Evolutionary conservation across 1,140 invertebrate genomes (phyloP).

Genomic region (Psilanteris sp.): DNA sequence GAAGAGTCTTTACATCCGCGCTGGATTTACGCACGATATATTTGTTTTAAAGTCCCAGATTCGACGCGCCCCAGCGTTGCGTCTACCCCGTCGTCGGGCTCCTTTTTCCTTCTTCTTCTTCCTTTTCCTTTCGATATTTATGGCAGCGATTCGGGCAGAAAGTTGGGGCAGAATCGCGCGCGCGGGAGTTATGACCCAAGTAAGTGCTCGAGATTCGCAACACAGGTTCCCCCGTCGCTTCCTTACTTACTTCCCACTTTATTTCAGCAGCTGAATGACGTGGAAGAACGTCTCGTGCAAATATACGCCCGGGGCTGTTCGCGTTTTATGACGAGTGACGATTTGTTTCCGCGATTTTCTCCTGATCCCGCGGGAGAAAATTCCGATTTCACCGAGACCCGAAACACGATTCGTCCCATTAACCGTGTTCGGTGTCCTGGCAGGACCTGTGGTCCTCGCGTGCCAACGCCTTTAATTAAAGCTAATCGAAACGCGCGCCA

Average conservation of each 20-base stretch:
- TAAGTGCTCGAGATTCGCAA: slow-evolving; percentile 76
- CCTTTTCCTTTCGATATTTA: slow-evolving; percentile 69
- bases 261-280: slow-evolving; percentile 17
- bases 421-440: too few species aligned
- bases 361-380: too few species aligned
- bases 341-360: too few species aligned
- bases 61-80: slow-evolving; percentile 57
- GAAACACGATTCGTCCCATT: too few species aligned
- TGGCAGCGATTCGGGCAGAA: slow-evolving; percentile 72
- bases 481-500: background rate
- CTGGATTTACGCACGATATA: slow-evolving; percentile 79
- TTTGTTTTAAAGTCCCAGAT: slow-evolving; percentile 79
- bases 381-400: too few species aligned
- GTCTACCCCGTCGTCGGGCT: slow-evolving; percentile 47
- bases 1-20: slow-evolving; percentile 63
- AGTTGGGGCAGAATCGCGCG: slow-evolving; percentile 70
- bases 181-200: slow-evolving; percentile 76
- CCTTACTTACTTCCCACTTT: slow-evolving; percentile 13
- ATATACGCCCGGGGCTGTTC: too few species aligned
- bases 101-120: slow-evolving; percentile 3
- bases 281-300: background rate
- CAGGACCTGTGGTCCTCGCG: too few species aligned
- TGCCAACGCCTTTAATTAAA: background rate
- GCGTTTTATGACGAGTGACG: too few species aligned
- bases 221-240: slow-evolving; percentile 70